Evolutionary conservation across 2,888 invertebrate species (phyloP).

Genomic region (Acrocyrtus sp.): DNA sequence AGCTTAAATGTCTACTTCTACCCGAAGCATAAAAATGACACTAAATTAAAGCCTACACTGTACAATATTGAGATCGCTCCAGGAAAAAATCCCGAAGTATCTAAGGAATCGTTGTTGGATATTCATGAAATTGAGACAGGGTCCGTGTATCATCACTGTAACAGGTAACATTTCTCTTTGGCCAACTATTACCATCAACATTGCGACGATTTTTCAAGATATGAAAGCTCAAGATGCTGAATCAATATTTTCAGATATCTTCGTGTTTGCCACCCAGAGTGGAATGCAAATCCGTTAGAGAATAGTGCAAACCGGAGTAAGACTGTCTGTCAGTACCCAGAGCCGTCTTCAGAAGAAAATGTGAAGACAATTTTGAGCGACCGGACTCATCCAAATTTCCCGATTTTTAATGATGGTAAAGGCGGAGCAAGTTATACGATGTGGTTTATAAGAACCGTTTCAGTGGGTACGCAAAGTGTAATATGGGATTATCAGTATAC

Average conservation of each 20-base stretch:
- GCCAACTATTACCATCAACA: too few relatives aligned
- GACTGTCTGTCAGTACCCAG: background rate
- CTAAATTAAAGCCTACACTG: slow-evolving; percentile 76
- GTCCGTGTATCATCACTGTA: slow-evolving; percentile 78
- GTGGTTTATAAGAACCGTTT: slow-evolving; percentile 77
- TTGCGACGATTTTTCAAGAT: background rate
- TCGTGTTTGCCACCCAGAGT: slow-evolving; percentile 8
- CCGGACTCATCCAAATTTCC: slow-evolving; percentile 73
- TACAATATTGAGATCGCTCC: slow-evolving; percentile 66
- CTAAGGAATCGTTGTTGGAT: slow-evolving; percentile 73
- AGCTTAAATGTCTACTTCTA: slow-evolving; percentile 76
- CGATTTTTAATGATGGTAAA: slow-evolving; percentile 71
- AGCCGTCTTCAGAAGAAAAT: slow-evolving; percentile 68
- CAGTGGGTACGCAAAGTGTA: too few relatives aligned
- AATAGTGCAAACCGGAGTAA: slow-evolving; percentile 12
- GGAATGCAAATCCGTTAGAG: slow-evolving; percentile 5
- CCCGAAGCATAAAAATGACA: slow-evolving; percentile 68
- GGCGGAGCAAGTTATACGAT: slow-evolving; percentile 67
- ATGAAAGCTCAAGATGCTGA: too few relatives aligned
- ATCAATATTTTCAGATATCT: too few relatives aligned
- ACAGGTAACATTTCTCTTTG: slow-evolving; percentile 83
- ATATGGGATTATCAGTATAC: too few relatives aligned
- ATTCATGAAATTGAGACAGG: slow-evolving; percentile 73
- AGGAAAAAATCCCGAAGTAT: slow-evolving; percentile 62
- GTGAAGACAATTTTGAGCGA: slow-evolving; percentile 80